phyloP scores from a whole-genome alignment of 2,797 vertebrate species.

The Sebastes taczanowskii region DNA sequence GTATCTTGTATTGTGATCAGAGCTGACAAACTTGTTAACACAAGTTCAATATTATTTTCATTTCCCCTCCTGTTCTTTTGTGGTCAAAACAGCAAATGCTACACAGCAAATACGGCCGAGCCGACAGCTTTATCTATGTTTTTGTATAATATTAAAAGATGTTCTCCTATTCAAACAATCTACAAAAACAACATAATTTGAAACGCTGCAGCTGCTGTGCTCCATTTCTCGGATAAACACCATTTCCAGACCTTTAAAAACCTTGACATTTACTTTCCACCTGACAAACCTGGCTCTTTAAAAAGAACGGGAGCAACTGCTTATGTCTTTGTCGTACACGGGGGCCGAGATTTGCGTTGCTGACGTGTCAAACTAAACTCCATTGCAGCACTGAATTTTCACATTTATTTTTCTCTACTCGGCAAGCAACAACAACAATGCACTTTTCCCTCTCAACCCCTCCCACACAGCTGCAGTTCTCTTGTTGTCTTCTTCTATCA shows the following conservation, averaged over 20 bases:
- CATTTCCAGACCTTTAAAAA: slow-evolving; percentile 4
- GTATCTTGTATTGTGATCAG: neutral
- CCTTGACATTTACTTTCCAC: slow-evolving; percentile 49
- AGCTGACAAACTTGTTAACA: neutral
- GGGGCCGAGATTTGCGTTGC: slow-evolving; percentile 8
- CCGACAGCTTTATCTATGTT: neutral
- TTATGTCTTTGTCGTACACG: slow-evolving; percentile 43
- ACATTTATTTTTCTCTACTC: neutral
- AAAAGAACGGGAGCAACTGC: slow-evolving; percentile 1
- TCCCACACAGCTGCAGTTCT: slow-evolving; percentile 26
- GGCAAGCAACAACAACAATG: slow-evolving; percentile 62
- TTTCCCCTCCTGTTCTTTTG: neutral
- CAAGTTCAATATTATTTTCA: slow-evolving; percentile 9
- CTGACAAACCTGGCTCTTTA: slow-evolving; percentile 11
- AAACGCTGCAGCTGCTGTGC: neutral
- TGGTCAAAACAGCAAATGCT: neutral
- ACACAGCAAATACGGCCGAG: neutral
- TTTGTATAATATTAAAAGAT: neutral
- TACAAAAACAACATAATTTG: slow-evolving; percentile 13
- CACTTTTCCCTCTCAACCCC: slow-evolving; percentile 42
- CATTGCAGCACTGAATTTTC: slow-evolving; percentile 17
- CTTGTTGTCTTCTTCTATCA: slow-evolving; percentile 45
- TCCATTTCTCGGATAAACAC: slow-evolving; percentile 20
- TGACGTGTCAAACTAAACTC: slow-evolving; percentile 64
- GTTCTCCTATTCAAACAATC: neutral